Base-by-base conservation (phyloP, 1,140 invertebrate species). In the Venustaconcha ellipsiformis region DNA sequence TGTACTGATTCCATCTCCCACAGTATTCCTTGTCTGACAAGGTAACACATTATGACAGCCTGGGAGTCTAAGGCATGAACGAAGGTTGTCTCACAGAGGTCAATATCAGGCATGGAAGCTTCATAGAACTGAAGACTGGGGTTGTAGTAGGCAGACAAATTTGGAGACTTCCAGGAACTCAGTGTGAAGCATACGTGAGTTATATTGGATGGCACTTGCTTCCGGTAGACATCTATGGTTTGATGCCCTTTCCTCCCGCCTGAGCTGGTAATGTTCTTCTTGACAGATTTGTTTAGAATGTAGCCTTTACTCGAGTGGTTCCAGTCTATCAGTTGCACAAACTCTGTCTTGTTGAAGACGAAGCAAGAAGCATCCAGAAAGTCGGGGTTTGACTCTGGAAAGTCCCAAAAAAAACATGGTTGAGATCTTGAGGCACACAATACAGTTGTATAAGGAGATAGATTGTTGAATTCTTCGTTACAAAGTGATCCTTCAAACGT, bases 21-120 rank as follows among this genome's bases (percentile, higher is more conserved):
- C 37, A 30, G 62, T 2, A 55, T 23, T 14, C 71, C 71, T 4
- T 18, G 14, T 23, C 71, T 37, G 14, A 72, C 63, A 20, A 57
- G 55, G 23, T n/a, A 72, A 18, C 71, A 72, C 71, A 72, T 72
- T n/a, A 72, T 72, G 14, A 72, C 71, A 48, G 55, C 71, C 60
- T 72, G 71, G 1, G 71, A 64, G 37, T 57, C 57, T 14, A 72
- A 6, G 3, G 71, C 71, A 26, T 72, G 71, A 11, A 8, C 60
- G 58, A 72, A 57, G 30, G 71, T 58, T 26, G 14, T 14, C 30
- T 23, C 37, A 11, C 18, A 71, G 15, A 72, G 26, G 37, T 72
- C 64, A 18, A 30, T 64, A 13, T 48, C 70, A n/a, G 70, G 70
- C 2, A 4, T 2, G 0, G 70, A 71, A 1, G 59, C 62, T 6